These are phyloP conservation scores for Hexactinellida sp. DNA, from an alignment of 37 sponge, comb jelly and placozoan species.

Conservation along the genomic window DNA sequence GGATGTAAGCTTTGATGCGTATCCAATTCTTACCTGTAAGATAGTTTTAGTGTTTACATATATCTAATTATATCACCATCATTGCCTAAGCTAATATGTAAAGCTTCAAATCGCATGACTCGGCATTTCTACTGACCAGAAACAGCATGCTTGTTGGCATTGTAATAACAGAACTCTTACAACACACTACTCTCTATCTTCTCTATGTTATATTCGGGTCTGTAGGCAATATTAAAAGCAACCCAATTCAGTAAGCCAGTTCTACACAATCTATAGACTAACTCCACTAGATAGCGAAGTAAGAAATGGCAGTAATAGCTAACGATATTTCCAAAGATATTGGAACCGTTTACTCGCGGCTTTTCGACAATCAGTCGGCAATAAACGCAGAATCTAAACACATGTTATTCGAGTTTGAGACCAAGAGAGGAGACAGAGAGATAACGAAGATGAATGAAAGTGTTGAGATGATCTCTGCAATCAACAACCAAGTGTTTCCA, in stretches of 20 bases:
- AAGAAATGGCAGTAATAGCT: neutral
- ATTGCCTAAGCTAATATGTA: no score
- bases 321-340: slow-evolving; percentile 5
- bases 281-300: no score
- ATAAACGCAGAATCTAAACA: slow-evolving; percentile 16
- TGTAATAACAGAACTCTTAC: no score
- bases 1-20: no score
- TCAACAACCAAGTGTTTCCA: neutral
- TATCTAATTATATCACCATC: no score
- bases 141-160: no score
- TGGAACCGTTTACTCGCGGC: neutral
- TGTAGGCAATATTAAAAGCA: neutral
- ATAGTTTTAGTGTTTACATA: no score
- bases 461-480: neutral
- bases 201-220: neutral
- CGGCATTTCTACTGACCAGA: no score
- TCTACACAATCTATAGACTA: neutral
- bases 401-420: slow-evolving; percentile 13
- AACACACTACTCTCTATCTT: neutral
- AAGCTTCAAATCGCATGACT: no score
- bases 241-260: neutral
- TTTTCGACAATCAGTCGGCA: neutral
- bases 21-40: no score
- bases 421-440: slow-evolving; percentile 1
- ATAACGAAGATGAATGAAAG: neutral